These are phyloP conservation scores for Triplophysa bombifrons DNA, from an alignment of 2,797 vertebrate species.

Conservation along the genomic window DNA sequence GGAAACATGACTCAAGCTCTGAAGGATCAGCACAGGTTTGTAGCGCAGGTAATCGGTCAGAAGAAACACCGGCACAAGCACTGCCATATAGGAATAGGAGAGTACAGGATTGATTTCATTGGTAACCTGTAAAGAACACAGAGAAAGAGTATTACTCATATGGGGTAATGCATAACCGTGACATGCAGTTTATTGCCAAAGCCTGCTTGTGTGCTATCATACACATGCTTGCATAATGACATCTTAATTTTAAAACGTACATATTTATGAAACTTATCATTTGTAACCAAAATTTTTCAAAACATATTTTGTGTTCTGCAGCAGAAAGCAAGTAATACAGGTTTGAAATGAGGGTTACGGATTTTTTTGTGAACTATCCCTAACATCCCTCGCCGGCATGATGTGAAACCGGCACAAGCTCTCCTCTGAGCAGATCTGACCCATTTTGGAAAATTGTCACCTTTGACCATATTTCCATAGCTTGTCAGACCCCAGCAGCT, in stretches of 20 bases:
- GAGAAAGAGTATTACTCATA: neutral
- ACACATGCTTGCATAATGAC: too few relatives aligned
- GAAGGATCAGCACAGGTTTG: constrained; percentile 91
- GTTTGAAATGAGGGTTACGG: too few relatives aligned
- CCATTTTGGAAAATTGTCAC: constrained; percentile 69
- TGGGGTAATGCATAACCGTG: neutral
- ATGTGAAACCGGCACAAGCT: neutral
- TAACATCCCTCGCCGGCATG: neutral
- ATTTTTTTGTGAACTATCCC: too few relatives aligned
- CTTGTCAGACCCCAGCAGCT: constrained; percentile 48
- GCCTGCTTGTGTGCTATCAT: too few relatives aligned
- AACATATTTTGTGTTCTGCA: too few relatives aligned
- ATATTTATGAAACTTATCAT: too few relatives aligned
- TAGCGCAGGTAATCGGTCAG: constrained; percentile 91
- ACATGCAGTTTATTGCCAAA: neutral
- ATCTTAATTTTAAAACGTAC: too few relatives aligned
- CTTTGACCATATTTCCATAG: constrained; percentile 64
- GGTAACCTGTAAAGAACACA: constrained; percentile 81
- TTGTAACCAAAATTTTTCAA: too few relatives aligned
- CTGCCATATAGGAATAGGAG: constrained; percentile 89
- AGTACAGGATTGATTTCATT: constrained; percentile 90
- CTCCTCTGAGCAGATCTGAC: constrained; percentile 40
- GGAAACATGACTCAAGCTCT: constrained; percentile 85
- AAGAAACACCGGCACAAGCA: constrained; percentile 92
- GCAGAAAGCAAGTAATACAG: too few relatives aligned